These are phyloP conservation scores for Meta bourneti DNA, from an alignment of 2,888 invertebrate genomes.

Conservation along the genomic window DNA sequence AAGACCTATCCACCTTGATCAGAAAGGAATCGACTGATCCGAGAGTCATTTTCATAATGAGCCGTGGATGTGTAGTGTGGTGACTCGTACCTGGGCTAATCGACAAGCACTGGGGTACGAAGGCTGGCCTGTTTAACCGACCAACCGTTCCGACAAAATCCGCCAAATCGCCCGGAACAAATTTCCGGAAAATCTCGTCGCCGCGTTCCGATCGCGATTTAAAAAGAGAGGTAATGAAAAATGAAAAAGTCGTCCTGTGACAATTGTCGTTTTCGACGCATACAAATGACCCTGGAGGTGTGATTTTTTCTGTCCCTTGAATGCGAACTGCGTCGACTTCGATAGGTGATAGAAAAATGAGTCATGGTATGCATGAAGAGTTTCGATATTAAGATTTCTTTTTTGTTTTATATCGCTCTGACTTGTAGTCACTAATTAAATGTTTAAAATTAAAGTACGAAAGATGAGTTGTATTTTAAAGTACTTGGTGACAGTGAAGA, in stretches of 20 bases:
- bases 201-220: slow-evolving; percentile 31
- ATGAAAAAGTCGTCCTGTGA: not conserved
- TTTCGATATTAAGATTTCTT: not conserved
- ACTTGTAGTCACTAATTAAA: too few species aligned
- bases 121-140: slow-evolving; percentile 65
- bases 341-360: not conserved
- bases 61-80: slow-evolving; percentile 41
- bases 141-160: slow-evolving; percentile 65
- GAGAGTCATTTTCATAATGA: slow-evolving; percentile 11
- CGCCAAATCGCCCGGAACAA: slow-evolving; percentile 74
- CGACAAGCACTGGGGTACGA: slow-evolving; percentile 36
- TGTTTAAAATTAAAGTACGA: too few species aligned
- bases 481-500: too few species aligned
- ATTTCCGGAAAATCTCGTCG: slow-evolving; percentile 55
- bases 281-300: slow-evolving; percentile 32
- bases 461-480: too few species aligned
- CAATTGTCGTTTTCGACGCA: not conserved
- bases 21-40: slow-evolving; percentile 41
- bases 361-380: not conserved
- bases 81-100: slow-evolving; percentile 32
- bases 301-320: not conserved
- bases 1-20: not conserved
- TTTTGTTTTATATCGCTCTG: too few species aligned
- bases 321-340: not conserved
- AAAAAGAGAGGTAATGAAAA: not conserved